Conservation (phyloP, 2,797 vertebrate genomes). For the Pyrrhura leucotis region DNA sequence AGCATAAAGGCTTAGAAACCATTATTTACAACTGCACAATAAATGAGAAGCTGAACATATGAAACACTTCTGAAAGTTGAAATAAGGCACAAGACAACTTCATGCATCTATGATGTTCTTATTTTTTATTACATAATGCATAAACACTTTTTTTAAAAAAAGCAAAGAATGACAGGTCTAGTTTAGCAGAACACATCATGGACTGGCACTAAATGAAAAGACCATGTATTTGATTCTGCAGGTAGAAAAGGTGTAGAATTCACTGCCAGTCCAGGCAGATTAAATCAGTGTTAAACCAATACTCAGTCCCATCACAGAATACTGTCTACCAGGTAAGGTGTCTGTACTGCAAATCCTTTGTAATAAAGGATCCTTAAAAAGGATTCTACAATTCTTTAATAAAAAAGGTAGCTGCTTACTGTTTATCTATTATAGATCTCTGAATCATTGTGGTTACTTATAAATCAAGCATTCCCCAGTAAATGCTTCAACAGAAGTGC, state of each 20-base stretch:
- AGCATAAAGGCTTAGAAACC: neutral
- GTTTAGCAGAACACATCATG: constrained; percentile 18
- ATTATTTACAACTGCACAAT: neutral
- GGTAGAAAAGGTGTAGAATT: neutral
- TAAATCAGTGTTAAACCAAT: neutral
- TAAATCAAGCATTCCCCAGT: constrained; percentile 11
- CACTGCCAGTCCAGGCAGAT: neutral
- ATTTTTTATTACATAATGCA: constrained; percentile 59
- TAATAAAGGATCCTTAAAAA: neutral
- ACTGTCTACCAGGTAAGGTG: neutral
- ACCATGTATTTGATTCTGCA: neutral
- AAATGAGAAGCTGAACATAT: neutral
- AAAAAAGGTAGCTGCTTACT: neutral
- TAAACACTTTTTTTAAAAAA: constrained; percentile 3
- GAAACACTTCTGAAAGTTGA: neutral
- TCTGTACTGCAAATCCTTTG: neutral
- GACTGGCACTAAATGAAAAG: neutral
- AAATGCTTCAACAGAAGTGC: constrained; percentile 31
- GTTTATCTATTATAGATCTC: neutral
- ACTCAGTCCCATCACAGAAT: neutral
- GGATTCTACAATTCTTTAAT: neutral
- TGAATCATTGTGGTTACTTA: neutral
- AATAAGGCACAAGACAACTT: neutral
- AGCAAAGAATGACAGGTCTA: constrained; percentile 14
- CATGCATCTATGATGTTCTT: neutral